These are phyloP conservation scores for Dendrocopos noguchii DNA, from an alignment of 2,113 vertebrate species.

Conservation along the genomic window DNA sequence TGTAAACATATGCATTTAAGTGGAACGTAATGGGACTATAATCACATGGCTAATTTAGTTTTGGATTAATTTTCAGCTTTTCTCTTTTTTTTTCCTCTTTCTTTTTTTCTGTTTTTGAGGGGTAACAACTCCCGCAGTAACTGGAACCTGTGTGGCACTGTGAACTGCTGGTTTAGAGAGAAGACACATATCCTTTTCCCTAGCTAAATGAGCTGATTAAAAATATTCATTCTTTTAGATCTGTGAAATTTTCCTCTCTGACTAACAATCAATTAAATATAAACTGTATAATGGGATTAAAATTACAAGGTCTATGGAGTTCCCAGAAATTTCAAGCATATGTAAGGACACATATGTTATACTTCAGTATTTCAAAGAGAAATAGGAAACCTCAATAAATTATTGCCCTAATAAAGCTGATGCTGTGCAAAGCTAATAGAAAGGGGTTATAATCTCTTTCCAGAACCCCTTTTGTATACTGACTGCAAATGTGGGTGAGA, in stretches of 20 bases:
- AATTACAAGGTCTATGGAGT: not conserved
- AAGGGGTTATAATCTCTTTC: not conserved
- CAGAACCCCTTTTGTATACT: not conserved
- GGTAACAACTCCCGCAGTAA: constrained; percentile 64
- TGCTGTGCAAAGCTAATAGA: not conserved
- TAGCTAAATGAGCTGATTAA: constrained; percentile 62
- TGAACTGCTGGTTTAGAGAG: constrained; percentile 59
- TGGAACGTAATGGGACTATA: constrained; percentile 71
- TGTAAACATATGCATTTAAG: constrained; percentile 84
- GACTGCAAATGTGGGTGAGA: not conserved
- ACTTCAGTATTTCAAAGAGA: not conserved
- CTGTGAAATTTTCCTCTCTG: constrained; percentile 56
- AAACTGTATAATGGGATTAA: constrained; percentile 4
- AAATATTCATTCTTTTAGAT: constrained; percentile 52
- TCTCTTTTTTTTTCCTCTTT: constrained; percentile 39
- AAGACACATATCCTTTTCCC: constrained; percentile 45
- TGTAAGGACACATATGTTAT: not conserved
- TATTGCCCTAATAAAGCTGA: not conserved
- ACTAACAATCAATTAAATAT: constrained; percentile 57
- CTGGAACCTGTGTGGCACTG: constrained; percentile 55
- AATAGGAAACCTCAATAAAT: not conserved
- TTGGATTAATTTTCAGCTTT: constrained; percentile 68
- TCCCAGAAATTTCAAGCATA: not conserved
- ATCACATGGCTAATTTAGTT: constrained; percentile 67
- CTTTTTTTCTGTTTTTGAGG: constrained; percentile 45